Base-by-base conservation (phyloP, 2,797 vertebrate species). In the Bovichtus diacanthus region DNA sequence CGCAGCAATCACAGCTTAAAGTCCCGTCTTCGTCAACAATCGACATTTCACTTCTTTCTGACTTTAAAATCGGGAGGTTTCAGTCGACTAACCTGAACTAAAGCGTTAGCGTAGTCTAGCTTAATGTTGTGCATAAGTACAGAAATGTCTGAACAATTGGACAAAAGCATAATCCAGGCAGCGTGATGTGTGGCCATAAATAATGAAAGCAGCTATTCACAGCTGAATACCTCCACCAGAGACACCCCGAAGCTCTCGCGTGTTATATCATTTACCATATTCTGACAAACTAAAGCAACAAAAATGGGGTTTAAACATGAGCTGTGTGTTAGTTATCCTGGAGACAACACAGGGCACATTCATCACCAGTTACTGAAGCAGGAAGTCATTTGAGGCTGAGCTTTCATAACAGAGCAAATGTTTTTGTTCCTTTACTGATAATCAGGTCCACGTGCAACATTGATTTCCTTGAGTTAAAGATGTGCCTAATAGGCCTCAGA, bases 401-500 rank as follows among this genome's bases (percentile, higher is more conserved):
- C 6, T 70, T 47, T 60, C 23, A 16, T 64, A 3, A 34, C 63
- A 9, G 31, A 34, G 31, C 31, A 34, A 34, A 67, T 66, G 3
- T 55, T 56, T 38, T 47, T 13, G 3, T 73, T 49, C 8, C 2
- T 72, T 50, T 0, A 44, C 43, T 70, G 59, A n/a, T 3, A 39
- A 0, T 68, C 39, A 29, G 1, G 10, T 70, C 55, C 29, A 61
- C 0, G 41, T 70, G 56, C 77, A 51, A 60, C 21, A 25, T 38
- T 63, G 60, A 34, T 34, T 34, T 34, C 83, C 31, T 61, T 66
- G 38, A 82, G 77, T 82, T 80, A 23, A 63, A 78, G 16, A 83
- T 84, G 81, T 90, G 88, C 85, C 88, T 89, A 74, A 61, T 81
- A 78, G 47, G 84, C 80, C 74, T 80, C 75, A 68, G 89, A 90